These are phyloP conservation scores for Catocala sponsa DNA, from an alignment of 2,888 invertebrate species.

Conservation along the genomic window DNA sequence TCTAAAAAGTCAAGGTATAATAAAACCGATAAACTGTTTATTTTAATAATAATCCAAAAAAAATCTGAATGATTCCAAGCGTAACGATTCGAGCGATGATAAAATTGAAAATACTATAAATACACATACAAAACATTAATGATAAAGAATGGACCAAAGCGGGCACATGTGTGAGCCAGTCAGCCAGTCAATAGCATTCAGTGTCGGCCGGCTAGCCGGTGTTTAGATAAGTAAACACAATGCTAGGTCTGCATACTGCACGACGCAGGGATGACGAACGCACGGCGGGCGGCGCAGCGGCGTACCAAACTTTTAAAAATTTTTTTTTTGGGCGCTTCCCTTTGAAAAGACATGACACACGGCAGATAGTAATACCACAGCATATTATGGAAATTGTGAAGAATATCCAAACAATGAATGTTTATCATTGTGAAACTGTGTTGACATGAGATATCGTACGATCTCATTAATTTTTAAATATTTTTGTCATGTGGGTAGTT, in stretches of 20 bases:
- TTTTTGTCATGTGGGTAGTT: no score
- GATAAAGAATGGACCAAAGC: constrained; percentile 35
- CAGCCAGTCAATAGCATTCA: constrained; percentile 37
- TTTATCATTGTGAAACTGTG: no score
- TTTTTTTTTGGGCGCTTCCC: no score
- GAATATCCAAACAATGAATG: no score
- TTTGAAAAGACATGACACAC: no score
- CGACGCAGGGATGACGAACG: constrained; percentile 11
- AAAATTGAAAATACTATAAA: constrained; percentile 16
- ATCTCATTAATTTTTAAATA: no score
- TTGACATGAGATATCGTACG: no score
- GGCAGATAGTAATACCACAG: no score
- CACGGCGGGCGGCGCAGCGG: no score
- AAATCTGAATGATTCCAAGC: neutral
- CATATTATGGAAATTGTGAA: no score
- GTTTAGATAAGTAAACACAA: constrained; percentile 77
- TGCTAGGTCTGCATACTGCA: constrained; percentile 31
- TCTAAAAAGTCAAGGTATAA: neutral
- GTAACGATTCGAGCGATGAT: constrained; percentile 1
- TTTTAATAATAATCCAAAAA: neutral
- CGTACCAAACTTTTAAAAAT: neutral
- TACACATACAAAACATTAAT: constrained; percentile 27
- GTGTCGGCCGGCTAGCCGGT: constrained; percentile 53
- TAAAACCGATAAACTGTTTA: neutral
- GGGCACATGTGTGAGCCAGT: constrained; percentile 12